A percentile compares a stretch with the other conserved stretches of the same genome.
These are phyloP conservation scores for Nymphalis polychloros DNA, from an alignment of 2,888 invertebrate genomes.

Conservation along the genomic window DNA sequence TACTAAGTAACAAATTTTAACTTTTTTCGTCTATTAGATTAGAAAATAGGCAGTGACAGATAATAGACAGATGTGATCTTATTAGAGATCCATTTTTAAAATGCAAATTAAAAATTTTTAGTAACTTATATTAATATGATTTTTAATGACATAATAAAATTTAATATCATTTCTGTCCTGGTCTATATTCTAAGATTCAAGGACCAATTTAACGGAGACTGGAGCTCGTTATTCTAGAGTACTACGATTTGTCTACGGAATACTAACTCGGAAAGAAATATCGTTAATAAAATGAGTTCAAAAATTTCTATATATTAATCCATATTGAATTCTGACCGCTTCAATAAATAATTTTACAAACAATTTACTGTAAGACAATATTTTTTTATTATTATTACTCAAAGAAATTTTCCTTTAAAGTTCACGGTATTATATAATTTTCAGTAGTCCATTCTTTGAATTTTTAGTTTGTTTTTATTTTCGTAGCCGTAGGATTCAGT, in stretches of 20 bases:
- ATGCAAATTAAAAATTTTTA: neutral
- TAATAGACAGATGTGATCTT: too few relatives aligned
- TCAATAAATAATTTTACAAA: neutral
- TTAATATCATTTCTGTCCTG: constrained; percentile 13
- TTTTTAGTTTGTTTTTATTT: too few relatives aligned
- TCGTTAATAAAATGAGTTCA: constrained; percentile 33
- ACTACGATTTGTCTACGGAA: constrained; percentile 39
- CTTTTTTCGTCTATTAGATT: too few relatives aligned
- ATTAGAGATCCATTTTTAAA: too few relatives aligned
- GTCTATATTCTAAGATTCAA: constrained; percentile 11
- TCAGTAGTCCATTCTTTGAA: neutral
- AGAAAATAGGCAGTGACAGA: too few relatives aligned
- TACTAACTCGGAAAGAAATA: constrained; percentile 33
- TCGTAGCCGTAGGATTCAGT: too few relatives aligned
- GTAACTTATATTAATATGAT: neutral
- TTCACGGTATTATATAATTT: neutral
- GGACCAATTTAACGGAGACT: constrained; percentile 38
- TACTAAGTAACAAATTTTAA: too few relatives aligned
- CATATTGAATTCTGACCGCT: neutral
- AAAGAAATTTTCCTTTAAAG: neutral
- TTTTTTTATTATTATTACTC: neutral
- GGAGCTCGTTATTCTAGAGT: constrained; percentile 39
- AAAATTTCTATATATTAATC: constrained; percentile 1
- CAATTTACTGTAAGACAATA: neutral
- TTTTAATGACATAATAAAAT: neutral